Evolutionary conservation across 92 coral and sea anemone species (phyloP).

Genomic region (Porites rus): DNA sequence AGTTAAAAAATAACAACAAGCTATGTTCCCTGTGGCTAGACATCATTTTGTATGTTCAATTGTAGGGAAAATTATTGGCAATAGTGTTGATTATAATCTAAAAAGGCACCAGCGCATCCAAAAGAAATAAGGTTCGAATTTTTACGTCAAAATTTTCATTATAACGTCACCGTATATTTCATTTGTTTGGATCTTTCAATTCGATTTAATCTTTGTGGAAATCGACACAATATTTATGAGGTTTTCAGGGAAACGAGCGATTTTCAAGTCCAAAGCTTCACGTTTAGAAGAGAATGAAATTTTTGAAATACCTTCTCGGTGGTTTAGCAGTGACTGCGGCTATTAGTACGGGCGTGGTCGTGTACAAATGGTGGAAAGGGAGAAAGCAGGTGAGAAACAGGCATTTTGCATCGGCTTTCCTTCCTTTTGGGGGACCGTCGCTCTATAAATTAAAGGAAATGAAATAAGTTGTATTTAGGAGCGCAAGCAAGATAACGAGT

Average conservation of each 20-base stretch:
- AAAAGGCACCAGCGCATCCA: too few relatives aligned
- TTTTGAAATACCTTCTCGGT: constrained; percentile 14
- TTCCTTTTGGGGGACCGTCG: too few relatives aligned
- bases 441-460: too few relatives aligned
- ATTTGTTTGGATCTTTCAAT: background rate
- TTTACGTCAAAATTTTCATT: background rate
- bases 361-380: constrained; percentile 37
- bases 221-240: background rate
- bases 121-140: background rate
- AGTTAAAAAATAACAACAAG: too few relatives aligned
- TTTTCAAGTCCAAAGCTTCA: background rate
- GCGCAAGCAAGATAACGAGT: too few relatives aligned
- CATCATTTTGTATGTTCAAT: too few relatives aligned
- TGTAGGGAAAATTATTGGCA: too few relatives aligned
- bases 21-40: too few relatives aligned
- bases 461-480: too few relatives aligned
- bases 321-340: constrained; percentile 12
- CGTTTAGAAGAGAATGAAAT: constrained; percentile 3
- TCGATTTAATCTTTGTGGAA: background rate
- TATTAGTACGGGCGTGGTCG: background rate
- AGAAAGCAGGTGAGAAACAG: background rate
- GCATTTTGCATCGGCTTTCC: too few relatives aligned
- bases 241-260: background rate
- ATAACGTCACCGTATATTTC: background rate
- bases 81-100: too few relatives aligned